Evolutionary conservation across 2,888 invertebrate genomes (phyloP).

Genomic region (Chromoteleia sp.): DNA sequence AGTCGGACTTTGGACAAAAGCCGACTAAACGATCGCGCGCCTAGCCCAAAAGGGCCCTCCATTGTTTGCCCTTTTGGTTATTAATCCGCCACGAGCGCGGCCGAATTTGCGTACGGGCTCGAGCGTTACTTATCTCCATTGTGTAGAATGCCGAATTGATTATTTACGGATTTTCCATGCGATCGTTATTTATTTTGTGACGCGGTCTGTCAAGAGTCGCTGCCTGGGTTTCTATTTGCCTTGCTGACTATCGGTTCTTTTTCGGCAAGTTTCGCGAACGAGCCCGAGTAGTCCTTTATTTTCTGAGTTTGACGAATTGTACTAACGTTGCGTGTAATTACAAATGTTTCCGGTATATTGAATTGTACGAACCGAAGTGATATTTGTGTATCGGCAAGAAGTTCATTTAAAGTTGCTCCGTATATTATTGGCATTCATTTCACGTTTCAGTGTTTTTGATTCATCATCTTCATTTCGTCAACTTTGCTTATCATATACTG

Average conservation of each 20-base stretch:
- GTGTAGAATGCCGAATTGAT: constrained; percentile 68
- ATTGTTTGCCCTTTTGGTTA: constrained; percentile 72
- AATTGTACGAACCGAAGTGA: too few species aligned
- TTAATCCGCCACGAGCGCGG: constrained; percentile 68
- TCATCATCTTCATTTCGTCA: too few species aligned
- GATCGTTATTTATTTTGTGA: constrained; percentile 65
- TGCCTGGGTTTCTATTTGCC: constrained; percentile 43
- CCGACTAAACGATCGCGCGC: constrained; percentile 74
- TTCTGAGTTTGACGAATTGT: not conserved
- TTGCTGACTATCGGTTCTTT: not conserved
- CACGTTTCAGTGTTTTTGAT: too few species aligned
- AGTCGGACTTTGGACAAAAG: constrained; percentile 78
- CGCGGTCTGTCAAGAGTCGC: constrained; percentile 51
- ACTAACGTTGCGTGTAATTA: too few species aligned
- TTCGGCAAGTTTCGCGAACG: not conserved
- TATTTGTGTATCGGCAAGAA: too few species aligned
- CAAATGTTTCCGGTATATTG: too few species aligned
- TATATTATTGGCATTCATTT: too few species aligned
- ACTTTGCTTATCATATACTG: too few species aligned
- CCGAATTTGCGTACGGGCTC: constrained; percentile 65
- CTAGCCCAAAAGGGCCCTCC: constrained; percentile 66
- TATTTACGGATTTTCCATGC: constrained; percentile 67
- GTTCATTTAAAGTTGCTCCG: too few species aligned
- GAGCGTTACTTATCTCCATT: constrained; percentile 67
- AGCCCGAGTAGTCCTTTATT: constrained; percentile 6